Evolutionary conservation across 2,888 invertebrate genomes (phyloP).

Genomic region (Brachynemurus nebulosus): DNA sequence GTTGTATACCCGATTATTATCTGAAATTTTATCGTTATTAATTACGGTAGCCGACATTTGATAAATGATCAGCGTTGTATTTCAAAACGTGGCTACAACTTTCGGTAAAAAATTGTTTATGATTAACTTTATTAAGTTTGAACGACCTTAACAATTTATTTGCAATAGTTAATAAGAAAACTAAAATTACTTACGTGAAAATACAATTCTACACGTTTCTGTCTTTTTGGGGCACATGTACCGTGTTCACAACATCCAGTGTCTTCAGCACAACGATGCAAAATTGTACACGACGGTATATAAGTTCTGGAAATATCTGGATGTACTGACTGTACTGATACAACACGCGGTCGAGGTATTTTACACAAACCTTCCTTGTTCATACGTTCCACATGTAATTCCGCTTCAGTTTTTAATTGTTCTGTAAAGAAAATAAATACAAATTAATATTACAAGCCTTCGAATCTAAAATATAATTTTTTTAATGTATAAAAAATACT

Average conservation of each 20-base stretch:
- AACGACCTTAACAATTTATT: too few species aligned
- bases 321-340: slow-evolving; percentile 51
- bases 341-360: slow-evolving; percentile 58
- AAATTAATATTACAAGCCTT: too few species aligned
- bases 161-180: not conserved
- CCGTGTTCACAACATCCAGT: slow-evolving; percentile 73
- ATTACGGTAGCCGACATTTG: too few species aligned
- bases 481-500: too few species aligned
- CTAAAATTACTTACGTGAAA: slow-evolving; percentile 59
- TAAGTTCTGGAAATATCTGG: slow-evolving; percentile 59
- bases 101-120: too few species aligned
- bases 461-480: too few species aligned
- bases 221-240: slow-evolving; percentile 64
- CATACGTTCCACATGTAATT: slow-evolving; percentile 25
- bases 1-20: too few species aligned
- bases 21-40: too few species aligned
- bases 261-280: slow-evolving; percentile 77
- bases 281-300: slow-evolving; percentile 70
- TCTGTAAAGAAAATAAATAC: slow-evolving; percentile 1
- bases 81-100: too few species aligned
- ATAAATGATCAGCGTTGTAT: too few species aligned
- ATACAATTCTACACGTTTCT: slow-evolving; percentile 54
- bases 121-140: too few species aligned
- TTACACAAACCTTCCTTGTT: slow-evolving; percentile 43
- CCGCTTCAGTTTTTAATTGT: slow-evolving; percentile 19